Percentiles rank a stretch among this genome's conserved stretches.
Conservation (phyloP, 2,888 invertebrate genomes). For the Gonocerus acuteangulatus region DNA sequence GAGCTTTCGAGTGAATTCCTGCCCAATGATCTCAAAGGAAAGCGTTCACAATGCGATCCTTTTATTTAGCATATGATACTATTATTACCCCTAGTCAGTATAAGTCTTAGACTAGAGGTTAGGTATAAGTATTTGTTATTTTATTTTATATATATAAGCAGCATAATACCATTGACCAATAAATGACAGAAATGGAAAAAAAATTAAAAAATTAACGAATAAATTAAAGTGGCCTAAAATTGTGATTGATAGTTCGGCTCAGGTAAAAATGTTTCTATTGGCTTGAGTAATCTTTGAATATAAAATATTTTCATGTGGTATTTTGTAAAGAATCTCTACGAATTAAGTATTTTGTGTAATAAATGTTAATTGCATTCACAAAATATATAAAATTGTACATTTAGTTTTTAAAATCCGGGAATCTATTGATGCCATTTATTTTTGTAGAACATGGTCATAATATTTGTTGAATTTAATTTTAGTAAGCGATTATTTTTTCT, state of each 20-base stretch:
- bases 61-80: conserved; percentile 24
- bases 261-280: conserved; percentile 26
- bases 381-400: conserved; percentile 20
- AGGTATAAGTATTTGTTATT: conserved; percentile 26
- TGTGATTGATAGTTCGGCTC: conserved; percentile 32
- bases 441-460: conserved; percentile 1
- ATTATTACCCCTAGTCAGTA: conserved; percentile 34
- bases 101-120: conserved; percentile 35
- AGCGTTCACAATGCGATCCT: conserved; percentile 15
- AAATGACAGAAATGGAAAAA: conserved; percentile 5
- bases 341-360: conserved; percentile 20
- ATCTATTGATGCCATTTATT: not conserved
- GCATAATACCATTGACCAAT: conserved; percentile 21
- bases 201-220: not conserved
- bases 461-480: conserved; percentile 23
- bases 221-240: conserved; percentile 27
- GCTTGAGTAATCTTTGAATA: conserved; percentile 5
- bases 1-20: conserved; percentile 34
- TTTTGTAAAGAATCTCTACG: conserved; percentile 14
- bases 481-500: conserved; percentile 27
- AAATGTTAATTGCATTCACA: conserved; percentile 3
- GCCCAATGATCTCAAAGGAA: conserved; percentile 35
- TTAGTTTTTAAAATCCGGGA: conserved; percentile 9
- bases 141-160: conserved; percentile 24
- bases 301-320: conserved; percentile 20